Evolutionary conservation across 2,888 invertebrate species (phyloP).

Genomic region (Melieria picta): DNA sequence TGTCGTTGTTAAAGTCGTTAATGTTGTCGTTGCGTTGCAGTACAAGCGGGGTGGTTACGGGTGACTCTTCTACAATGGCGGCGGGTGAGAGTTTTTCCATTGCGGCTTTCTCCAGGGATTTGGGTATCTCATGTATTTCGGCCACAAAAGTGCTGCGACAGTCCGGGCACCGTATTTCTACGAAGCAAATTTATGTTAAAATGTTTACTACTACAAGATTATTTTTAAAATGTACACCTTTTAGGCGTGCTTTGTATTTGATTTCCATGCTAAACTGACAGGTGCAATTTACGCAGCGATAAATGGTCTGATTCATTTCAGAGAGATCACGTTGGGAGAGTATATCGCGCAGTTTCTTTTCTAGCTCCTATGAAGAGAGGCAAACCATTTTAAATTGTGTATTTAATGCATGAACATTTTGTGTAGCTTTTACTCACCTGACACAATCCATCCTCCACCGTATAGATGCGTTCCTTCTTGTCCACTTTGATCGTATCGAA

Average conservation of each 20-base stretch:
- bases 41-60: slow-evolving; percentile 40
- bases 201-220: background rate
- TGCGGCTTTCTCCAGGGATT: slow-evolving; percentile 49
- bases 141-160: slow-evolving; percentile 71
- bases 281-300: slow-evolving; percentile 73
- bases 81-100: slow-evolving; percentile 49
- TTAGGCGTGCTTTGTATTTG: slow-evolving; percentile 49
- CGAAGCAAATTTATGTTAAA: too few species aligned
- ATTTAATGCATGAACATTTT: background rate
- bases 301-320: slow-evolving; percentile 68
- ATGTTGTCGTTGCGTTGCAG: slow-evolving; percentile 26
- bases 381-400: too few species aligned
- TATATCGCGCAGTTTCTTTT: slow-evolving; percentile 66
- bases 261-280: slow-evolving; percentile 70
- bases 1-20: slow-evolving; percentile 46
- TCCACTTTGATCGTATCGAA: slow-evolving; percentile 73
- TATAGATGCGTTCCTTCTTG: slow-evolving; percentile 70
- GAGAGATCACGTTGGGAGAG: slow-evolving; percentile 67
- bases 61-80: slow-evolving; percentile 52
- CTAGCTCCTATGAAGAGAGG: slow-evolving; percentile 64
- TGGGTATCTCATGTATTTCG: slow-evolving; percentile 59
- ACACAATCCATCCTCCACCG: slow-evolving; percentile 69
- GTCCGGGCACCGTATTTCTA: slow-evolving; percentile 68
- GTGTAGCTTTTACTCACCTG: slow-evolving; percentile 62
- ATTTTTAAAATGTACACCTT: slow-evolving; percentile 45